phyloP scores from a whole-genome alignment of 2,888 invertebrate genomes.

The Diadegma fenestrale region DNA sequence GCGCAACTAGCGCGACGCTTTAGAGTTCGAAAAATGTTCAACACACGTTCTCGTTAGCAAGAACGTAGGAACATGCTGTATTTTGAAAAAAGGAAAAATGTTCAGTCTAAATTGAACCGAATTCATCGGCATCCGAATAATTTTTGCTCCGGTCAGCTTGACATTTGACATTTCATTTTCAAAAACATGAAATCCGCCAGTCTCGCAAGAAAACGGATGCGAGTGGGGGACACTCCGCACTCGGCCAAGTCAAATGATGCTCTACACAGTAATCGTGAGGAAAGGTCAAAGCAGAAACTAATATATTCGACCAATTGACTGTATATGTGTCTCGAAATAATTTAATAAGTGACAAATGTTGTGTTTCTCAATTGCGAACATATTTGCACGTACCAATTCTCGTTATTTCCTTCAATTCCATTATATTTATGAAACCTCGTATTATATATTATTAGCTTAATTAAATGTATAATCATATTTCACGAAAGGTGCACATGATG shows the following conservation, averaged over 20 bases:
- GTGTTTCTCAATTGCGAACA: background rate
- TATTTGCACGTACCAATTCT: background rate
- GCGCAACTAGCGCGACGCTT: background rate
- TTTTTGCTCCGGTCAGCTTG: slow-evolving; percentile 15
- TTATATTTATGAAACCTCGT: background rate
- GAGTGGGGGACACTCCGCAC: background rate
- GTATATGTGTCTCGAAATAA: slow-evolving; percentile 12
- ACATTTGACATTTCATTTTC: slow-evolving; percentile 36
- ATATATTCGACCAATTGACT: slow-evolving; percentile 23
- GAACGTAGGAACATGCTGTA: background rate
- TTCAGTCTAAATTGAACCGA: background rate
- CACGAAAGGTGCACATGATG: background rate
- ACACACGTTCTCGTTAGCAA: background rate
- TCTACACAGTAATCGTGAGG: background rate
- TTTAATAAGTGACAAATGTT: slow-evolving; percentile 44
- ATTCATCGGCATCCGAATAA: background rate
- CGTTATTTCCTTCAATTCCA: background rate
- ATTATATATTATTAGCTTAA: background rate
- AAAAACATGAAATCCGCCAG: background rate
- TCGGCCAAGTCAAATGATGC: slow-evolving; percentile 8
- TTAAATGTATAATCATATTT: slow-evolving; percentile 11
- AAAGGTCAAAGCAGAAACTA: slow-evolving; percentile 53
- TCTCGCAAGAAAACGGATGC: background rate
- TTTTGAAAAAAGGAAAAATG: background rate
- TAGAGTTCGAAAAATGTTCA: background rate